Percentiles rank a stretch among this genome's conserved stretches.
phyloP scores from a whole-genome alignment of 2,797 vertebrate genomes.

The Platalea minor region DNA sequence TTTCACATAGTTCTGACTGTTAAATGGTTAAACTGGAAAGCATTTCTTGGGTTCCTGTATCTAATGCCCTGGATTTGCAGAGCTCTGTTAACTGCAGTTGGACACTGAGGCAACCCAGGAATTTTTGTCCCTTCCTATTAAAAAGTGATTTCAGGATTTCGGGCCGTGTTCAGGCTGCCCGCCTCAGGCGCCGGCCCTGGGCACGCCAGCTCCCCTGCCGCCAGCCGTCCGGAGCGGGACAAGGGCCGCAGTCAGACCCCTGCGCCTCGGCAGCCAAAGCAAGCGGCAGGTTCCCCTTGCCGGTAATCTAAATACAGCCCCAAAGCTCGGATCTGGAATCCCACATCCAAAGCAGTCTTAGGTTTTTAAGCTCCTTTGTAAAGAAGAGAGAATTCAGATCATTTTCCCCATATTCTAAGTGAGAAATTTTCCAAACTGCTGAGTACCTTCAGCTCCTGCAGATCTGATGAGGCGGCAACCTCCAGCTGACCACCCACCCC shows the following conservation, averaged over 20 bases:
- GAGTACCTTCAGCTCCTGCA: not conserved
- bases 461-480: not conserved
- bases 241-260: not conserved
- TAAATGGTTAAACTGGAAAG: not conserved
- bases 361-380: not conserved
- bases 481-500: not conserved
- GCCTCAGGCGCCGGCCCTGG: not conserved
- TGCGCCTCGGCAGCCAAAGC: not conserved
- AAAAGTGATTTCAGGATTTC: not conserved
- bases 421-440: not conserved
- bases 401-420: not conserved
- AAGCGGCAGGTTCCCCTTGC: not conserved
- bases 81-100: not conserved
- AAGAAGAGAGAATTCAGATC: not conserved
- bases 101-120: not conserved
- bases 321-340: not conserved
- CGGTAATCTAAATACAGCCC: not conserved
- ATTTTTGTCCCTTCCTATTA: not conserved
- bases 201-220: not conserved
- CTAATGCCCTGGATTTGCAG: fast-evolving
- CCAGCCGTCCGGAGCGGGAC: not conserved
- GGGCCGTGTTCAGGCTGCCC: not conserved
- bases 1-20: not conserved
- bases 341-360: not conserved
- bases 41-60: not conserved